phyloP scores from a whole-genome alignment of 2,113 vertebrate species.

The Anoplopoma fimbria region DNA sequence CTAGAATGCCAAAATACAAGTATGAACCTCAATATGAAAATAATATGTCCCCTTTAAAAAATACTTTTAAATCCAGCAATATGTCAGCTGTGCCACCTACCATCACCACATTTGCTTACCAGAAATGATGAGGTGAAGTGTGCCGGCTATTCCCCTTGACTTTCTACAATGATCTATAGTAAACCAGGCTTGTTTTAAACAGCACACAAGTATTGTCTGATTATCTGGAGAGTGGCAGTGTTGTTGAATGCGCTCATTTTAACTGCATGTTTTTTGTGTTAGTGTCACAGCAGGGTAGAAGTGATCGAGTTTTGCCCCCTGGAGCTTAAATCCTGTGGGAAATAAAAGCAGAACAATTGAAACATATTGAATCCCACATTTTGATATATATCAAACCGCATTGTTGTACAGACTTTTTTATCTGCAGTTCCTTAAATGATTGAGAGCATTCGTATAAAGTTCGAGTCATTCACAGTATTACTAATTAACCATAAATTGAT shows the following conservation, averaged over 20 bases:
- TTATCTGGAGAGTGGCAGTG: not conserved
- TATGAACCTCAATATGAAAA: too few relatives aligned
- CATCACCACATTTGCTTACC: too few relatives aligned
- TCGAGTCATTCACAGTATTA: not conserved
- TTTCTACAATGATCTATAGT: not conserved
- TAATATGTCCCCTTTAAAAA: too few relatives aligned
- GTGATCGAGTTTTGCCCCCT: too few relatives aligned
- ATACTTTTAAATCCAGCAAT: too few relatives aligned
- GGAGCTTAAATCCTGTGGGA: not conserved
- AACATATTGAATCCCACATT: not conserved
- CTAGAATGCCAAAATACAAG: too few relatives aligned
- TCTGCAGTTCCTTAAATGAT: not conserved
- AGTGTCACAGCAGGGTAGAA: not conserved
- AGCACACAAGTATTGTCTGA: not conserved
- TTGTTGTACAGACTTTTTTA: not conserved
- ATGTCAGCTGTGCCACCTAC: too few relatives aligned
- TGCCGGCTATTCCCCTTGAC: not conserved
- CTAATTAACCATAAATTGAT: not conserved
- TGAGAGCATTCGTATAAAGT: too few relatives aligned
- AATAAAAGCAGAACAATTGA: not conserved
- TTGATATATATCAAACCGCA: not conserved
- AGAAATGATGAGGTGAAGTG: not conserved
- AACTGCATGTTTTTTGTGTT: not conserved
- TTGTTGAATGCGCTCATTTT: not conserved
- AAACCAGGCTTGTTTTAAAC: not conserved